phyloP scores from a whole-genome alignment of 2,888 invertebrate genomes.

The Amphipyra berbera region DNA sequence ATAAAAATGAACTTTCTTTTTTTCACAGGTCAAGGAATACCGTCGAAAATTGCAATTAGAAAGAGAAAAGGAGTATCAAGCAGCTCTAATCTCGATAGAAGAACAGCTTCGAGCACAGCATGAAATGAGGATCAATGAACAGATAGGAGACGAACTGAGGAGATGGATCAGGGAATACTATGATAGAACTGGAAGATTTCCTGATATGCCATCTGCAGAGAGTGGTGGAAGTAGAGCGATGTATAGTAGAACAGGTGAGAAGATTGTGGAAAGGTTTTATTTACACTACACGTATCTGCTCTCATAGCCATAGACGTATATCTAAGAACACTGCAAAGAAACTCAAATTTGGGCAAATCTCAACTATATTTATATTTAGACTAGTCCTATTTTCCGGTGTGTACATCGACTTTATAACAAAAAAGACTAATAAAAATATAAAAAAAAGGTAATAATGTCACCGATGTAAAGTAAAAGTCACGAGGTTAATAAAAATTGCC shows the following conservation, averaged over 20 bases:
- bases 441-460: no score
- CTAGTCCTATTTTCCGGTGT: no score
- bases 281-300: no score
- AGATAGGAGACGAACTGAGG: slow-evolving; percentile 95
- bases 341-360: no score
- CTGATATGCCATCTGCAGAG: slow-evolving; percentile 97
- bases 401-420: no score
- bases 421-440: no score
- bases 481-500: no score
- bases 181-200: slow-evolving; percentile 95
- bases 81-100: slow-evolving; percentile 90
- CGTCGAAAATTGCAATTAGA: slow-evolving; percentile 92
- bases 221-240: slow-evolving; percentile 96
- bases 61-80: slow-evolving; percentile 92
- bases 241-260: slow-evolving; percentile 93
- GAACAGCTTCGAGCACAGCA: slow-evolving; percentile 92
- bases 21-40: slow-evolving; percentile 81
- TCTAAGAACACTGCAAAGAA: no score
- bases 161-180: slow-evolving; percentile 96
- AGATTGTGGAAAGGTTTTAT: background rate
- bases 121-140: slow-evolving; percentile 94
- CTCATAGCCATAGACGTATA: no score
- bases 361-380: no score
- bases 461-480: no score
- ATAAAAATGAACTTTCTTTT: background rate